A percentile compares a stretch with the other conserved stretches of the same genome.
Conservation (phyloP, 2,113 vertebrate species). For the Urocitellus parryii region DNA sequence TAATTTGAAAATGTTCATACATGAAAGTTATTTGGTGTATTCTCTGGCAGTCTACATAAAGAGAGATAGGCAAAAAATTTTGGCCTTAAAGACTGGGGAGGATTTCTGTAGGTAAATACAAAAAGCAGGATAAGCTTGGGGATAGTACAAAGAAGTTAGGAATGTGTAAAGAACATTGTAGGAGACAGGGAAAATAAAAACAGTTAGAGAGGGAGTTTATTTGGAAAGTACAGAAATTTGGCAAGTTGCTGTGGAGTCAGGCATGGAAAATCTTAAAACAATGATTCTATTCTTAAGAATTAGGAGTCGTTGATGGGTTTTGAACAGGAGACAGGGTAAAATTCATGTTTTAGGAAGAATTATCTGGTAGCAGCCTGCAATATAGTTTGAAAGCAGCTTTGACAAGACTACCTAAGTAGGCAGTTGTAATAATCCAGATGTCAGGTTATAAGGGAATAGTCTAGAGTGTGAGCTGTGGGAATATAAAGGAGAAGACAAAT, state of each 20-base stretch:
- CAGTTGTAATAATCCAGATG: slow-evolving; percentile 75
- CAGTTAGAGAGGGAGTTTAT: background rate
- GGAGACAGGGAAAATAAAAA: background rate
- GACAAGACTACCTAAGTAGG: slow-evolving; percentile 72
- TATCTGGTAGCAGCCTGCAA: slow-evolving; percentile 60
- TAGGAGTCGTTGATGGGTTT: slow-evolving; percentile 33
- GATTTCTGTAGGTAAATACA: background rate
- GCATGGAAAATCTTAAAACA: slow-evolving; percentile 39
- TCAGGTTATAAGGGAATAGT: slow-evolving; percentile 47
- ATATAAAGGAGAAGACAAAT: slow-evolving; percentile 72
- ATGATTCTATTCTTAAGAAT: slow-evolving; percentile 25
- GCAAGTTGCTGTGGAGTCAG: background rate
- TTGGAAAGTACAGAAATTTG: slow-evolving; percentile 1
- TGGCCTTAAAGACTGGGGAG: background rate
- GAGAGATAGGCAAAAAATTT: background rate
- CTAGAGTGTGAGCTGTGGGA: slow-evolving; percentile 58
- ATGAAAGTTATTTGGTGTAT: background rate
- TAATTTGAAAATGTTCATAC: background rate
- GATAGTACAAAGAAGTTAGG: background rate
- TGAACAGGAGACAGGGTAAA: slow-evolving; percentile 37
- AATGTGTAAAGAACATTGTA: background rate
- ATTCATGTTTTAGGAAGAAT: slow-evolving; percentile 72
- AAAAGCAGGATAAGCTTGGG: background rate
- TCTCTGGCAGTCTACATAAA: background rate
- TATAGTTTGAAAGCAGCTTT: slow-evolving; percentile 63